These are phyloP conservation scores for Epistrophe eligans DNA, from an alignment of 2,888 invertebrate species.

Conservation along the genomic window DNA sequence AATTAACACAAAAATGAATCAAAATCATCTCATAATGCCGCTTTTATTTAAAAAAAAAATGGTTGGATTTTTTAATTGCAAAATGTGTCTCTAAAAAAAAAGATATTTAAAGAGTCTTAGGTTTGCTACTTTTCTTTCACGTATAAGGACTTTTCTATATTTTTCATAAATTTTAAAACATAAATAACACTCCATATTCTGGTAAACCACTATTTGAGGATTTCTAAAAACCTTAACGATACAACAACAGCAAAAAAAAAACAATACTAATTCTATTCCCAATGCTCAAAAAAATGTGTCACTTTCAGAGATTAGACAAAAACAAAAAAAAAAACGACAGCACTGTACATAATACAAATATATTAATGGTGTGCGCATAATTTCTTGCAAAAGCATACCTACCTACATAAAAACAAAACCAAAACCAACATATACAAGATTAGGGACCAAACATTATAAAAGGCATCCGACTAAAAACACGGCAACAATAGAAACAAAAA, in stretches of 20 bases:
- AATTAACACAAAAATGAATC: no score
- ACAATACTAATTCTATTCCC: neutral
- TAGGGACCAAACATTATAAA: slow-evolving; percentile 66
- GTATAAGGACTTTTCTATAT: no score
- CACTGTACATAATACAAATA: slow-evolving; percentile 16
- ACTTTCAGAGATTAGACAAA: slow-evolving; percentile 1
- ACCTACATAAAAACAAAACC: slow-evolving; percentile 41
- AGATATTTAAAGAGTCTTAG: no score
- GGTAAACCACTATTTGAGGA: neutral
- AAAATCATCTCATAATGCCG: no score
- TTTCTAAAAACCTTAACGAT: neutral
- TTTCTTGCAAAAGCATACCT: slow-evolving; percentile 23
- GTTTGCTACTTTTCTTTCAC: no score
- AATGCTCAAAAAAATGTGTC: neutral
- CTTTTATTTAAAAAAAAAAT: no score
- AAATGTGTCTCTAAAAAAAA: no score
- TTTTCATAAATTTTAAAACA: no score
- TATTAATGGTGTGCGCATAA: slow-evolving; percentile 21
- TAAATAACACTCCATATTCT: no score
- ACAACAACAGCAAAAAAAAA: neutral
- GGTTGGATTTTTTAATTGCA: no score
- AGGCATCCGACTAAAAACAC: slow-evolving; percentile 62
- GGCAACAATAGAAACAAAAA: slow-evolving; percentile 44
- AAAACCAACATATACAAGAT: slow-evolving; percentile 56
- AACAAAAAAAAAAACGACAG: neutral